These are phyloP conservation scores for Erethizon dorsatum DNA, from an alignment of 2,797 vertebrate species.

Conservation along the genomic window DNA sequence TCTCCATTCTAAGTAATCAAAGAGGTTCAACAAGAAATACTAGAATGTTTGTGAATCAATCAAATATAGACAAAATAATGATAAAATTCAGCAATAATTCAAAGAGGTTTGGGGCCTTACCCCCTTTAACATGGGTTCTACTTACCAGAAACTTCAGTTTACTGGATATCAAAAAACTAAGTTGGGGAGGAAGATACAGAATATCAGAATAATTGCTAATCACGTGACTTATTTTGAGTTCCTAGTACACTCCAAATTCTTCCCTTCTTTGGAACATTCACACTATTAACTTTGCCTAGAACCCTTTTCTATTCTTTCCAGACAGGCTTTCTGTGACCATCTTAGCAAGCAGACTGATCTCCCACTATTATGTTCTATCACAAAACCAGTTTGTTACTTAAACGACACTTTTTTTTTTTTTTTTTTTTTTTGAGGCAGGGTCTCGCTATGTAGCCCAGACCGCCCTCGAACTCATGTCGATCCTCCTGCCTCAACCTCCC, in stretches of 20 bases:
- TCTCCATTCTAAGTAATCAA: constrained; percentile 54
- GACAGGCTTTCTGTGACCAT: neutral
- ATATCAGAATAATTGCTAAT: neutral
- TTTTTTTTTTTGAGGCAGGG: neutral
- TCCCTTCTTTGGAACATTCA: neutral
- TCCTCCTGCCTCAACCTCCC: neutral
- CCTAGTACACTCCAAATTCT: constrained; percentile 5
- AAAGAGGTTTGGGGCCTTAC: neutral
- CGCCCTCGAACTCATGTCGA: neutral
- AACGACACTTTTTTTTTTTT: neutral
- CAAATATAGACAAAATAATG: neutral
- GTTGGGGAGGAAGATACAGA: neutral
- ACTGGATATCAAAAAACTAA: neutral
- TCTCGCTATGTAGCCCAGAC: neutral
- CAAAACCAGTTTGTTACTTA: constrained; percentile 32
- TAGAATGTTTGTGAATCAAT: neutral
- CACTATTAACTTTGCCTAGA: neutral
- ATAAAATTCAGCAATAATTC: constrained; percentile 45
- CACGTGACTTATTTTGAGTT: neutral
- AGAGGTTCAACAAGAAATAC: constrained; percentile 19
- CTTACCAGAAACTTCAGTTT: neutral
- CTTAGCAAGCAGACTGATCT: neutral
- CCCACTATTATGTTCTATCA: neutral
- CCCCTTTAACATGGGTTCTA: constrained; percentile 19
- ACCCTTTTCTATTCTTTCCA: neutral